Conservation (phyloP, 1,140 invertebrate genomes). For the Lerema accius region DNA sequence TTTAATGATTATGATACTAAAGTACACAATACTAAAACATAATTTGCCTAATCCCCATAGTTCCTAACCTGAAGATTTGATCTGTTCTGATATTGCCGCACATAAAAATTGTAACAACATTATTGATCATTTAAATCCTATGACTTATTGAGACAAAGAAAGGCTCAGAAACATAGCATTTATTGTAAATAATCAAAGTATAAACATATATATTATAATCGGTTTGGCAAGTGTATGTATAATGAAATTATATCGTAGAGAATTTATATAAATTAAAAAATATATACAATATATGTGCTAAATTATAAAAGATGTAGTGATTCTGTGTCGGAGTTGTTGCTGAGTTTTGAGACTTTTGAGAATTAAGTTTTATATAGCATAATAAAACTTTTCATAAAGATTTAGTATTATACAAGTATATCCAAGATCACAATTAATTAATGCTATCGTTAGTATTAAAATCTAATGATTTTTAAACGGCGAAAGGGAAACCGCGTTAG, state of each 20-base stretch:
- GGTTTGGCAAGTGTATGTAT: background rate
- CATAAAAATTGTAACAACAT: too few species aligned
- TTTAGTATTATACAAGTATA: background rate
- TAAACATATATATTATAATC: background rate
- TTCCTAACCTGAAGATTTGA: too few species aligned
- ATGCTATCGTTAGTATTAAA: background rate
- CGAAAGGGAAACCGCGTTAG: too few species aligned
- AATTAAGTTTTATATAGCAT: background rate
- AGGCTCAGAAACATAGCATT: background rate
- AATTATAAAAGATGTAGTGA: background rate
- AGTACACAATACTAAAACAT: too few species aligned
- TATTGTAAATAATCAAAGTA: background rate
- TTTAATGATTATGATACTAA: too few species aligned
- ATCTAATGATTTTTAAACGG: too few species aligned
- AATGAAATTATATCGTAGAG: background rate
- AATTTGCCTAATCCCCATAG: too few species aligned
- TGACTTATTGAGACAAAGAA: background rate
- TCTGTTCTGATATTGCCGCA: too few species aligned
- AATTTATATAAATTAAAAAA: background rate
- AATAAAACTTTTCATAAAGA: background rate
- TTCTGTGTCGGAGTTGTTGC: background rate
- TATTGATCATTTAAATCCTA: background rate
- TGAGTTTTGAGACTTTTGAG: background rate
- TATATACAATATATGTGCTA: background rate
- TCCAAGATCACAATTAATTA: background rate